Evolutionary conservation across 1,140 invertebrate species (phyloP).

Genomic region (Nasonia giraulti): DNA sequence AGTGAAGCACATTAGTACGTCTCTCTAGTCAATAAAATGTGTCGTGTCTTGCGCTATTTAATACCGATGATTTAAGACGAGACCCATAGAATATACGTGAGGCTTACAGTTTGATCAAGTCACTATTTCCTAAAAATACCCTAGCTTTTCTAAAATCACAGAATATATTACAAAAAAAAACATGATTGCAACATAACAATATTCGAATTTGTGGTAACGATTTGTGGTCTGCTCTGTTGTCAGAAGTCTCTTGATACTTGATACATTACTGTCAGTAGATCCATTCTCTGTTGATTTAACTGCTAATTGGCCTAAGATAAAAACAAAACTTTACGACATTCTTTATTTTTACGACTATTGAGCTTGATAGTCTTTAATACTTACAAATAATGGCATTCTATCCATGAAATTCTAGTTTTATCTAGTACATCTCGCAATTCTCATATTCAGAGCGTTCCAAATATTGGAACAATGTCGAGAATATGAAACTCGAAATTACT

Average conservation of each 20-base stretch:
- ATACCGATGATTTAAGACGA: background rate
- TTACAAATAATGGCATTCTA: background rate
- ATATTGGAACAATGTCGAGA: background rate
- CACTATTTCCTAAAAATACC: constrained; percentile 24
- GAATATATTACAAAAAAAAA: constrained; percentile 24
- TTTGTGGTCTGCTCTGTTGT: constrained; percentile 8
- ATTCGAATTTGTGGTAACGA: constrained; percentile 3
- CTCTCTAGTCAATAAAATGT: background rate
- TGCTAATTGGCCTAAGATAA: background rate
- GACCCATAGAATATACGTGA: constrained; percentile 7
- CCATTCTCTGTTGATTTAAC: background rate
- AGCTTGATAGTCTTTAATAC: background rate
- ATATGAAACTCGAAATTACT: background rate
- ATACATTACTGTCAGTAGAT: background rate
- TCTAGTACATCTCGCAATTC: background rate
- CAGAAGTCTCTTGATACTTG: background rate
- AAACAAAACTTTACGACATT: background rate
- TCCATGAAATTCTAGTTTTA: background rate
- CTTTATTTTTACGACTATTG: background rate
- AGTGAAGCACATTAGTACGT: constrained; percentile 2
- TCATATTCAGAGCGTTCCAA: background rate
- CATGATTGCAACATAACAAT: constrained; percentile 6
- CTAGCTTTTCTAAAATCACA: constrained; percentile 29
- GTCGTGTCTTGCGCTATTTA: background rate
- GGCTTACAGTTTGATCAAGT: constrained; percentile 38